Conservation (phyloP, 2,888 invertebrate species). For the Epirrita christyi region DNA sequence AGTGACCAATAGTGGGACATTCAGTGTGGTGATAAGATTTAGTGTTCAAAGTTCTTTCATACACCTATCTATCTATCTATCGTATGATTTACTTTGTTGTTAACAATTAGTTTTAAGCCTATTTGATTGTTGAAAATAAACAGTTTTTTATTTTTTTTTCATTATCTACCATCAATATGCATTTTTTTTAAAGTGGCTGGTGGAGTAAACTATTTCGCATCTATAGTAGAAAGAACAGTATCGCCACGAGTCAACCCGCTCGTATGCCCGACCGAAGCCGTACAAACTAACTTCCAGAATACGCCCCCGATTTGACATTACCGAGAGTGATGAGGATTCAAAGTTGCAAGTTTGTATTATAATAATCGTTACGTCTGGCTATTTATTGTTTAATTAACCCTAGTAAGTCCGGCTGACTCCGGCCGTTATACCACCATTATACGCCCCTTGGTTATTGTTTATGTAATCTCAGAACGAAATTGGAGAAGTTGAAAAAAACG, state of each 20-base stretch:
- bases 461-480: constrained; percentile 66
- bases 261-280: constrained; percentile 1
- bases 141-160: no score
- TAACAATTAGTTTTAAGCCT: no score
- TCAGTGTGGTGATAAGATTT: no score
- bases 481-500: constrained; percentile 63
- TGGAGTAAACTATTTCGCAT: no score
- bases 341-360: constrained; percentile 78
- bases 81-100: no score
- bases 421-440: constrained; percentile 59
- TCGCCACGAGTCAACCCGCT: neutral
- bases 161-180: no score
- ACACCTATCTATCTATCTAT: no score
- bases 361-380: constrained; percentile 75
- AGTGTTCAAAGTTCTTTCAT: no score
- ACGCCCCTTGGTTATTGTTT: constrained; percentile 65
- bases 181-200: no score
- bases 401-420: constrained; percentile 44
- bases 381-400: constrained; percentile 83
- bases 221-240: neutral
- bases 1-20: no score
- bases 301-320: constrained; percentile 72
- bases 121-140: no score
- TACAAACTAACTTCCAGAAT: constrained; percentile 48
- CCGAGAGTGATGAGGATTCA: constrained; percentile 83